Percentiles rank a stretch among this genome's conserved stretches.
These are phyloP conservation scores for Zosterops japonicus DNA, from an alignment of 2,113 vertebrate species.

Conservation along the genomic window DNA sequence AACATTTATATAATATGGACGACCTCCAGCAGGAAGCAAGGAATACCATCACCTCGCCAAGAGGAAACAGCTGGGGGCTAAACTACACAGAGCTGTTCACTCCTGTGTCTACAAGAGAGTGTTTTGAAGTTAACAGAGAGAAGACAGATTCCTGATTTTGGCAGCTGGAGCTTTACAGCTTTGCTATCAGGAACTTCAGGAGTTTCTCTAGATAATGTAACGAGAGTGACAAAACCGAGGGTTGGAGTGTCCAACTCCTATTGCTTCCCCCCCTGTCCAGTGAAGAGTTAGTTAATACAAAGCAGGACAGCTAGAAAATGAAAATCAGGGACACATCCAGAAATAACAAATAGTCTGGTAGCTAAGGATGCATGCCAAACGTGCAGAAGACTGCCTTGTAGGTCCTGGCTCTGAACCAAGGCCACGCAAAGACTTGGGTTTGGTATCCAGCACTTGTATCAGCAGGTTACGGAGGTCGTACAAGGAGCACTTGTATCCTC, in stretches of 20 bases:
- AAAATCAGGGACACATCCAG: slow-evolving; percentile 52
- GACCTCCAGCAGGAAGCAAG: slow-evolving; percentile 22
- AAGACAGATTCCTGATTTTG: slow-evolving; percentile 47
- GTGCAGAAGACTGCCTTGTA: slow-evolving; percentile 42
- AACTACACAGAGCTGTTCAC: slow-evolving; percentile 38
- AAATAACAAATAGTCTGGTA: slow-evolving; percentile 65
- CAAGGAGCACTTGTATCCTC: not conserved
- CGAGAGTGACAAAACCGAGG: slow-evolving; percentile 14
- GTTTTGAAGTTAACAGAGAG: slow-evolving; percentile 39
- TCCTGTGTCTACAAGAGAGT: slow-evolving; percentile 15
- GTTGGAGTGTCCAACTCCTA: not conserved
- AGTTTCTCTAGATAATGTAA: slow-evolving; percentile 16
- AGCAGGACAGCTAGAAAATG: slow-evolving; percentile 50
- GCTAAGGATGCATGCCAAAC: slow-evolving; percentile 55
- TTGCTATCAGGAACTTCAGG: not conserved
- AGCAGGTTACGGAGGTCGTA: slow-evolving; percentile 28
- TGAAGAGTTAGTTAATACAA: slow-evolving; percentile 49
- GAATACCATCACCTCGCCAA: not conserved
- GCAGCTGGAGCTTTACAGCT: slow-evolving; percentile 12
- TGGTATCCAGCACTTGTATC: not conserved
- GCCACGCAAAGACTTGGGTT: slow-evolving; percentile 38
- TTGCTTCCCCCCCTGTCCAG: not conserved
- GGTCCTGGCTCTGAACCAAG: slow-evolving; percentile 59
- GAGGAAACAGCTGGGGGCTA: slow-evolving; percentile 52
- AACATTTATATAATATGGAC: not conserved